A percentile compares a stretch with the other conserved stretches of the same genome.
phyloP scores from a whole-genome alignment of 2,888 invertebrate genomes.

The Sminthurinus aureus region DNA sequence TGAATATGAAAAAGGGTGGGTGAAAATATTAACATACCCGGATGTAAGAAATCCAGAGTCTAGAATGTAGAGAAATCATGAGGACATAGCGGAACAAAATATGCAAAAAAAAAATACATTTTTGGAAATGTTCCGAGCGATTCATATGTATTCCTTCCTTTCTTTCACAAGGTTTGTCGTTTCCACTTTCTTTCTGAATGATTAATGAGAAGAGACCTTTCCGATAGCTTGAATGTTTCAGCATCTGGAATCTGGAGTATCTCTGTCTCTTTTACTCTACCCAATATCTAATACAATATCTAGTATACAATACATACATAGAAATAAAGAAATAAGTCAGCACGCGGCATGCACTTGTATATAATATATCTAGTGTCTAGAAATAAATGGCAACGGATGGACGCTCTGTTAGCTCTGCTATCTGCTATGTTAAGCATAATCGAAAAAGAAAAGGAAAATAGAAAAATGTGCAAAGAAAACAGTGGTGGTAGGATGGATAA shows the following conservation, averaged over 20 bases:
- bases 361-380: neutral
- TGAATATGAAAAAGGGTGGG: too few species aligned
- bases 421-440: too few species aligned
- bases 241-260: neutral
- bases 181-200: conserved; percentile 31
- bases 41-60: too few species aligned
- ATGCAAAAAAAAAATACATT: too few species aligned
- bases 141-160: neutral
- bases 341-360: neutral
- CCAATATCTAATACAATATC: too few species aligned
- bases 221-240: conserved; percentile 37
- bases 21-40: too few species aligned
- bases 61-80: too few species aligned
- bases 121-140: neutral
- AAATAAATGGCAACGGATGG: conserved; percentile 5
- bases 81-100: too few species aligned
- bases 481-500: neutral
- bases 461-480: neutral
- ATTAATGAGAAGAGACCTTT: conserved; percentile 39
- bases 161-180: neutral
- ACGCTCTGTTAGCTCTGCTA: too few species aligned
- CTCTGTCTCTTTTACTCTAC: too few species aligned
- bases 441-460: neutral
- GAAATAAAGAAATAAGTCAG: too few species aligned
- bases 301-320: neutral